Conservation (phyloP, 1,140 invertebrate genomes). For the Drosophila busckii region DNA sequence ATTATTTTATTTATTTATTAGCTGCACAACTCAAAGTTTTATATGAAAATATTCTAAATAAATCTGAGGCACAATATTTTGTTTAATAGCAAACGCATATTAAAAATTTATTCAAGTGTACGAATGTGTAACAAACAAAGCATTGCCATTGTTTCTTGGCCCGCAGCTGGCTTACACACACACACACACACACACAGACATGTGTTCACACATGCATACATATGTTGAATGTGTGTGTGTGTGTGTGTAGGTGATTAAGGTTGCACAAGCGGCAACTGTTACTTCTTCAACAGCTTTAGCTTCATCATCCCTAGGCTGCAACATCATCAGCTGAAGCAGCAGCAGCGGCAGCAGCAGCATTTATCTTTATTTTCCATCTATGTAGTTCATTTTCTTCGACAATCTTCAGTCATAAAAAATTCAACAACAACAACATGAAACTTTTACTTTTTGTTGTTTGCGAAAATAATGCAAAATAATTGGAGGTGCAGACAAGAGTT, state of each 20-base stretch:
- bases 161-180: too few species aligned
- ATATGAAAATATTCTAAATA: too few species aligned
- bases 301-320: neutral
- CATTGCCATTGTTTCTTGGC: too few species aligned
- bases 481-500: slow-evolving; percentile 26
- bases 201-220: neutral
- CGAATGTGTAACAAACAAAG: too few species aligned
- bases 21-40: too few species aligned
- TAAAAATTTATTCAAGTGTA: too few species aligned
- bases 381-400: slow-evolving; percentile 33
- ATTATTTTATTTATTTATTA: too few species aligned
- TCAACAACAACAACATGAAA: too few species aligned
- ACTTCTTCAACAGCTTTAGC: neutral
- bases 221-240: neutral
- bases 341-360: too few species aligned
- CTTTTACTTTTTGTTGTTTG: slow-evolving; percentile 43
- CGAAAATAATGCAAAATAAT: slow-evolving; percentile 41
- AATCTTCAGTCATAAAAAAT: slow-evolving; percentile 30
- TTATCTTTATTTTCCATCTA: slow-evolving; percentile 1
- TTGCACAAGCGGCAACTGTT: slow-evolving; percentile 7
- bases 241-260: slow-evolving; percentile 23
- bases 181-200: too few species aligned
- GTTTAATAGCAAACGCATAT: too few species aligned
- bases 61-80: too few species aligned
- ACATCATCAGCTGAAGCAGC: neutral